Base-by-base conservation (phyloP, 2,888 invertebrate species). In the Drosophila colorata region DNA sequence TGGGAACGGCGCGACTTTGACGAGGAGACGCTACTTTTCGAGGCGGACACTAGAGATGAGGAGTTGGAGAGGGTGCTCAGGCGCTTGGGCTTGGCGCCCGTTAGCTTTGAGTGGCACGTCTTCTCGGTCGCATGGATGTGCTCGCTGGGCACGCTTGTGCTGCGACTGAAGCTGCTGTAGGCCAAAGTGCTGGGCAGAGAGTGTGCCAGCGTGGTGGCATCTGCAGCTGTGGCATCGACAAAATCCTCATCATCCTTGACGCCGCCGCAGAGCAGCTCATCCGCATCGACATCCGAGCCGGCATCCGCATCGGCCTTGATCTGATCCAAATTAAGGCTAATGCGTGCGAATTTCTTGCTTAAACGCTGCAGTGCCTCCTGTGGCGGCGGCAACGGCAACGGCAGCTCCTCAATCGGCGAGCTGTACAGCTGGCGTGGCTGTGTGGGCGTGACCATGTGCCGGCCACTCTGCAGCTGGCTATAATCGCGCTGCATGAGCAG, bases 41-140 rank as follows among this genome's bases (percentile, higher is more conserved):
- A 74, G 28, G 83, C 75, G 18, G 78, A 83, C 40, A 85, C 89
- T 20, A 88, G 73, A 13, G 90, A 88, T 4, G 90, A 90, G 13
- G 90, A 88, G 25, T 82, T 85, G 8, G 89, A 89, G 16, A 88
- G 83, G 8, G 90, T 86, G 25, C 84, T 84, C 13, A 90, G 67
- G 2, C 90, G 90, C 58, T 92, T 92, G 0, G 92, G 92, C 58
- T 92, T 92, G n/a, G 92, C 90, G 14, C 92, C 89, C 1, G 89
- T 89, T 11, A 80, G 52, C 49, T 90, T 89, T 8, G 80, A 71
- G 40, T 71, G 71, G 53, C 71, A 63, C 1, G 78, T 6, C 72
- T 81, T 57, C 52, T 83, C 60, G n/a, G 52, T 16, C 0, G 25
- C 41, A 14, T 63, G 71, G 1, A 48, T 59, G 20, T 80, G 76